Conservation (phyloP, 2,113 vertebrate genomes). For the Dinomys branickii region DNA sequence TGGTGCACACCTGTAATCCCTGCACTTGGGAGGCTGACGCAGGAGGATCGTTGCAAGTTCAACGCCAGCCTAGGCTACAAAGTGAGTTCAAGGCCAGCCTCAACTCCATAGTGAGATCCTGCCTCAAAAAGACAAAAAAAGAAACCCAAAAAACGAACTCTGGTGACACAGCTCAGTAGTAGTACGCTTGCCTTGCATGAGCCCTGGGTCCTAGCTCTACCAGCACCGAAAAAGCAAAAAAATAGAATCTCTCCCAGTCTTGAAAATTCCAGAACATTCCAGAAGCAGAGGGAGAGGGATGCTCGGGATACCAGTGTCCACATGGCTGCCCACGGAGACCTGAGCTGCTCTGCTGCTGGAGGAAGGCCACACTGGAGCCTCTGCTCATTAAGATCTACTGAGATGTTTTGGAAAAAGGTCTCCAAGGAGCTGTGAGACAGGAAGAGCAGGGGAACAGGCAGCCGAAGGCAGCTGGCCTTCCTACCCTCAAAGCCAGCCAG, state of each 20-base stretch:
- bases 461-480: neutral
- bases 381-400: conserved; percentile 69
- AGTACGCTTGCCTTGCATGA: neutral
- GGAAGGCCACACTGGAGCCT: neutral
- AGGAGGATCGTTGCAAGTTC: too few species aligned
- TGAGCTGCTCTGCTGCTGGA: neutral
- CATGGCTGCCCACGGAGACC: neutral
- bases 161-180: neutral
- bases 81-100: too few species aligned
- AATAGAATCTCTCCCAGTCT: neutral
- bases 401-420: conserved; percentile 78
- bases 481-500: neutral
- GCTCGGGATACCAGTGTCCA: neutral
- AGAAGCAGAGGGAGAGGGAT: neutral
- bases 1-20: too few species aligned
- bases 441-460: neutral
- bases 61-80: too few species aligned
- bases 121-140: too few species aligned
- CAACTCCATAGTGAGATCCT: too few species aligned
- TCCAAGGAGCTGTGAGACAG: neutral
- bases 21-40: too few species aligned
- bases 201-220: neutral
- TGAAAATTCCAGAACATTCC: conserved; percentile 40
- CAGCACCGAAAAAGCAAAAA: neutral
- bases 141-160: neutral